Base-by-base conservation (phyloP, 2,113 vertebrate genomes). In the Mobula birostris region DNA sequence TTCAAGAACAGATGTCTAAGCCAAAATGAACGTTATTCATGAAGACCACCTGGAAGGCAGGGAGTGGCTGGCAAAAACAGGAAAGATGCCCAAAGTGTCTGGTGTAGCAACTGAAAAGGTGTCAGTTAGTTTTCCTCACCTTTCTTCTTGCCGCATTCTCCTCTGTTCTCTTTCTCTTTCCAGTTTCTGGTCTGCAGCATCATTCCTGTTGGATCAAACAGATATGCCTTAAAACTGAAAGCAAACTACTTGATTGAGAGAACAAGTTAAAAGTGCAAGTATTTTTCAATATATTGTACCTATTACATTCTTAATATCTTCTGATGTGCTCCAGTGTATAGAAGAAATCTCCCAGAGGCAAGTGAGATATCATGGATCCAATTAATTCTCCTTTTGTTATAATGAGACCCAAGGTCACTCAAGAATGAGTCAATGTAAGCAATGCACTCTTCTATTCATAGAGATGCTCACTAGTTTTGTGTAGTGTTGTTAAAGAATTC, bases 111-210 rank as follows among this genome's bases (percentile, higher is more conserved):
- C 29, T 32, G 27, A 88, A 32, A 3, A 90, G 32, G 0, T 58
- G 9, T 12, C 8, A 27, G 56, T 21, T 56, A 58, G 40, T 58
- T 58, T 58, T 85, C 58, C 96, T 96, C 94, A 99, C 99, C 99
- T 97, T 94, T 98, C 97, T 27, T 99, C 98, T 95, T 99, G 98
- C 94, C 98, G 97, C 40, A 96, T 95, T 87, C 96, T 96, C 63
- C 96, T 96, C 95, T 97, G 98, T 56, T 98, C 96, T 1, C 95
- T 95, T 83, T 98, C 97, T 61, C 96, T 96, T 76, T 97, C 95
- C 15, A 96, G 97, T 94, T 96, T 98, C 95, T 97, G 97, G 0
- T 98, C 97, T 0, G 96, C 96, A 32, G 96, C 96, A 94, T 97
- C 96, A 0, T 95, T 95, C 95, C 96, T 96, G 12, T 77, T 91